Percentiles rank a stretch among this genome's conserved stretches.
Evolutionary conservation across 2,888 invertebrate species (phyloP).

Genomic region (Rhogogaster chlorosoma): DNA sequence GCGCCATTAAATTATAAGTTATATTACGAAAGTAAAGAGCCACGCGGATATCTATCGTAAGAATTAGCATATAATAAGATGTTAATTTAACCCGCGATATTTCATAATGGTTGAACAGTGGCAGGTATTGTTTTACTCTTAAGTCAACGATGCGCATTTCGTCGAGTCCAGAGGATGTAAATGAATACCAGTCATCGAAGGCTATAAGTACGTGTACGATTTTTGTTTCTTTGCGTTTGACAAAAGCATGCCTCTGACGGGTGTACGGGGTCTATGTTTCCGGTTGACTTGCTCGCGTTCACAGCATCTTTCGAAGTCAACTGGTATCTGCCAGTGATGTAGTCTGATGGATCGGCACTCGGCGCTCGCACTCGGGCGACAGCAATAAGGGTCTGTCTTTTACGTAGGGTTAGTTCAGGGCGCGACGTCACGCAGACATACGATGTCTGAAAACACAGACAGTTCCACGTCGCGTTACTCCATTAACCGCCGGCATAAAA

Average conservation of each 20-base stretch:
- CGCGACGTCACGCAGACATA: slow-evolving; percentile 19
- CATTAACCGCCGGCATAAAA: slow-evolving; percentile 1
- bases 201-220: neutral
- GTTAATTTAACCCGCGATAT: slow-evolving; percentile 31
- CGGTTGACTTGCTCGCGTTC: slow-evolving; percentile 40
- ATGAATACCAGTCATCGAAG: slow-evolving; percentile 10
- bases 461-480: slow-evolving; percentile 22
- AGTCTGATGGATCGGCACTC: slow-evolving; percentile 46
- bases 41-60: neutral
- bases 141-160: slow-evolving; percentile 38
- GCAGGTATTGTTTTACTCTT: slow-evolving; percentile 27
- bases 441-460: neutral
- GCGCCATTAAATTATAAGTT: neutral
- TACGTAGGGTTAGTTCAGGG: slow-evolving; percentile 10
- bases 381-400: slow-evolving; percentile 15
- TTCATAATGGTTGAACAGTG: slow-evolving; percentile 12
- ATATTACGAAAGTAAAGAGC: neutral
- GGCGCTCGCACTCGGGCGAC: neutral
- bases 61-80: neutral
- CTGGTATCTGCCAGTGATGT: slow-evolving; percentile 49
- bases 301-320: slow-evolving; percentile 42
- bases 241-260: slow-evolving; percentile 55
- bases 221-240: neutral
- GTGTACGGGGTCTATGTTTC: slow-evolving; percentile 45
- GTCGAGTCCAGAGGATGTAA: neutral